phyloP scores from a whole-genome alignment of 2,888 invertebrate genomes.

The Agrilus biguttatus region DNA sequence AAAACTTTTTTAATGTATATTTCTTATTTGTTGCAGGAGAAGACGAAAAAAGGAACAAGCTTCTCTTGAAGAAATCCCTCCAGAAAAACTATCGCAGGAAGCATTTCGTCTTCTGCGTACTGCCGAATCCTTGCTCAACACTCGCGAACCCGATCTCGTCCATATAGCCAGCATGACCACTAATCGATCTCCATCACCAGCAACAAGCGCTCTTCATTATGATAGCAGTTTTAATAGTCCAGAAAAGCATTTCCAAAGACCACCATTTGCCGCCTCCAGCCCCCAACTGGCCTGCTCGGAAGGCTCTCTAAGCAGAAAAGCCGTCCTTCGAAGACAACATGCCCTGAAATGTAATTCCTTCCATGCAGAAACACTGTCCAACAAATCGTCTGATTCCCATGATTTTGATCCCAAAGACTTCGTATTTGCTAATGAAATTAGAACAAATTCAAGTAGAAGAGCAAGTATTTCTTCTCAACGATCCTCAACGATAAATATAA shows the following conservation, averaged over 20 bases:
- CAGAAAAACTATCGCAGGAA: conserved; percentile 50
- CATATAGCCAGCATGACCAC: conserved; percentile 14
- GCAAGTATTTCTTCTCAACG: too few relatives aligned
- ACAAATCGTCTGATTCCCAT: background rate
- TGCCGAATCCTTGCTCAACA: conserved; percentile 47
- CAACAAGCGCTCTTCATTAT: too few relatives aligned
- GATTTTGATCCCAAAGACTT: conserved; percentile 3
- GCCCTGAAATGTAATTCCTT: background rate
- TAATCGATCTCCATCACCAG: too few relatives aligned
- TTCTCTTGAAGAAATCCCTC: conserved; percentile 36
- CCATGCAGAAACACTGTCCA: background rate
- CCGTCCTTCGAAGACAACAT: background rate
- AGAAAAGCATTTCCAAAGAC: too few relatives aligned
- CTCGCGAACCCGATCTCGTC: conserved; percentile 45
- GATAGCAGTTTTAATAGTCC: too few relatives aligned
- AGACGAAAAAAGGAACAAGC: conserved; percentile 26
- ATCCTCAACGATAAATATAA: too few relatives aligned
- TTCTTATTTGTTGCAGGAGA: conserved; percentile 21
- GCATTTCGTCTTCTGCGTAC: conserved; percentile 50
- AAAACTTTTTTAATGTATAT: background rate
- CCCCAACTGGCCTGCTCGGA: too few relatives aligned
- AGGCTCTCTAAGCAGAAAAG: conserved; percentile 9
- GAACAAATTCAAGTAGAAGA: too few relatives aligned
- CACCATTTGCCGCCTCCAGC: too few relatives aligned
- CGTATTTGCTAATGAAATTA: too few relatives aligned